Conservation (phyloP, 2,797 vertebrate genomes). For the Saxicola maurus region DNA sequence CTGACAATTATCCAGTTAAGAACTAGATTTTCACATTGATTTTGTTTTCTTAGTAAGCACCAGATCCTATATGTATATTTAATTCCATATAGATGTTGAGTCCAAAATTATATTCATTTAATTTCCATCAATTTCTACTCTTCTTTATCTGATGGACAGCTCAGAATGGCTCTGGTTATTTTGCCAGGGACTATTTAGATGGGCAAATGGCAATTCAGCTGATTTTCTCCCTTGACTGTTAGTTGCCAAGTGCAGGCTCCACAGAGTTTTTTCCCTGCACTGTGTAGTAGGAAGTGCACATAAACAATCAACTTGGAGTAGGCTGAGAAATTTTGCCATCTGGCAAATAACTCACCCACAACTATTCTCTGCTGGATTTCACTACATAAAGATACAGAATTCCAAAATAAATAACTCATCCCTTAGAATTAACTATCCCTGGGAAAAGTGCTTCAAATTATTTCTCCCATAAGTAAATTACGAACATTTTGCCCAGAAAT, state of each 20-base stretch:
- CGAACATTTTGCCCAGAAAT: not conserved
- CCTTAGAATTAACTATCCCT: not conserved
- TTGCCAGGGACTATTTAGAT: not conserved
- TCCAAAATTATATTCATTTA: not conserved
- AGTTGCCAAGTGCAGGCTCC: not conserved
- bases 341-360: conserved; percentile 44
- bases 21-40: not conserved
- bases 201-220: not conserved
- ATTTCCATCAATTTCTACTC: not conserved
- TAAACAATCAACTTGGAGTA: not conserved
- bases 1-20: not conserved
- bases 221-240: not conserved
- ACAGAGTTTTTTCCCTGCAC: not conserved
- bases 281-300: not conserved
- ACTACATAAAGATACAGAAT: not conserved
- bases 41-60: not conserved
- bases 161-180: not conserved
- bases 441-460: not conserved
- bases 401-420: conserved; percentile 8
- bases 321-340: conserved; percentile 24
- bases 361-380: conserved; percentile 13
- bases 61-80: not conserved
- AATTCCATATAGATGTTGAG: not conserved
- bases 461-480: conserved; percentile 12
- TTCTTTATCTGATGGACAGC: not conserved